phyloP scores from a whole-genome alignment of 2,888 invertebrate genomes.

The Limenitis camilla region DNA sequence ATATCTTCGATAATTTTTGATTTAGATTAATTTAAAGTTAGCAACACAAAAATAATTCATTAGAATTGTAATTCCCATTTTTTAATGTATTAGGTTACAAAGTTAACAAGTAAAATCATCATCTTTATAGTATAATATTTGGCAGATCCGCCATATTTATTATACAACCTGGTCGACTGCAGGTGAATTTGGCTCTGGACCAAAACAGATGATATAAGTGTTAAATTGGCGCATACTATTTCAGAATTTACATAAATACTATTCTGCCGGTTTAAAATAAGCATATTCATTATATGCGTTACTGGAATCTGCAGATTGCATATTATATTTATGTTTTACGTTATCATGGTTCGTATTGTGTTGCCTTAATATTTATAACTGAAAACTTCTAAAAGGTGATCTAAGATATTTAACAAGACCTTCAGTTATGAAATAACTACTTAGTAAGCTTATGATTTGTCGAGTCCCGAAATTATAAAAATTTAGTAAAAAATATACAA shows the following conservation, averaged over 20 bases:
- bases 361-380: neutral
- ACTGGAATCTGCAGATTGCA: neutral
- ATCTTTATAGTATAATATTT: conserved; percentile 22
- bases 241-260: conserved; percentile 14
- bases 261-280: conserved; percentile 10
- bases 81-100: neutral
- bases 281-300: neutral
- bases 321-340: neutral
- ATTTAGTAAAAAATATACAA: too few relatives aligned
- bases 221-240: conserved; percentile 20
- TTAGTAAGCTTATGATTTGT: too few relatives aligned
- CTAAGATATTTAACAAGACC: too few relatives aligned
- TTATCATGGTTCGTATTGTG: neutral
- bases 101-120: conserved; percentile 1
- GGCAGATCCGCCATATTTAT: conserved; percentile 19
- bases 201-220: conserved; percentile 20
- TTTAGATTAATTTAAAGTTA: too few relatives aligned
- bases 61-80: too few relatives aligned
- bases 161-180: conserved; percentile 21
- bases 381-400: too few relatives aligned
- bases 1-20: too few relatives aligned
- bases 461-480: too few relatives aligned
- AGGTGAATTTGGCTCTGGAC: conserved; percentile 22
- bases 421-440: too few relatives aligned
- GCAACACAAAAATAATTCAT: too few relatives aligned